phyloP scores from a whole-genome alignment of 2,113 vertebrate genomes.

The Tragelaphus strepsiceros region DNA sequence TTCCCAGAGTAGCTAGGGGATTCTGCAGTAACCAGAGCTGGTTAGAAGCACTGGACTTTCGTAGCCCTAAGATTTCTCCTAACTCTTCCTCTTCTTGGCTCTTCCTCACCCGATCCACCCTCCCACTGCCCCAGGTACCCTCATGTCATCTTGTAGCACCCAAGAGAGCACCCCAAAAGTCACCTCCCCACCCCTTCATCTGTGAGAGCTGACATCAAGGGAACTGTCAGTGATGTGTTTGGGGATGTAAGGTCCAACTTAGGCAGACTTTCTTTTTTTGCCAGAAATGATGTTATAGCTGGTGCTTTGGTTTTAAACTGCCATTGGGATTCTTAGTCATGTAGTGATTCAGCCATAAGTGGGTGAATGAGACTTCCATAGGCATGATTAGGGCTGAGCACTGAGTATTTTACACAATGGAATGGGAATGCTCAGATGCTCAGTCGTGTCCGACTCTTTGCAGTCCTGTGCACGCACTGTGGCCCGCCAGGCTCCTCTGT shows the following conservation, averaged over 20 bases:
- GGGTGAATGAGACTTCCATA: neutral
- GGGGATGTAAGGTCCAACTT: neutral
- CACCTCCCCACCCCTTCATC: no score
- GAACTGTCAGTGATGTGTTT: neutral
- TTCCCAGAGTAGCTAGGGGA: neutral
- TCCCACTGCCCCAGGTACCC: neutral
- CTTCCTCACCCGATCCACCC: neutral
- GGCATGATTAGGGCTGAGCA: neutral
- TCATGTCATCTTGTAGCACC: neutral
- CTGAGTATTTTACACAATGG: neutral
- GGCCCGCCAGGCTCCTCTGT: neutral
- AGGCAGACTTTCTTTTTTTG: neutral
- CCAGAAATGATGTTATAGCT: neutral
- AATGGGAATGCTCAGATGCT: neutral
- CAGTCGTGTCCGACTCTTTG: neutral
- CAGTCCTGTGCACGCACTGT: neutral
- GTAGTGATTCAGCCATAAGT: neutral
- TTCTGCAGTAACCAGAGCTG: rapidly evolving
- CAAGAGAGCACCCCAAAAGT: neutral
- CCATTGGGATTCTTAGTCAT: neutral
- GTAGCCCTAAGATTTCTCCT: neutral
- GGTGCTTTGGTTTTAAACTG: neutral
- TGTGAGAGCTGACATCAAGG: neutral
- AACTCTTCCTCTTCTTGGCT: neutral
- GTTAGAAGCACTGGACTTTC: neutral